Base-by-base conservation (phyloP, 2,888 invertebrate genomes). In the Stenodema calcarata region DNA sequence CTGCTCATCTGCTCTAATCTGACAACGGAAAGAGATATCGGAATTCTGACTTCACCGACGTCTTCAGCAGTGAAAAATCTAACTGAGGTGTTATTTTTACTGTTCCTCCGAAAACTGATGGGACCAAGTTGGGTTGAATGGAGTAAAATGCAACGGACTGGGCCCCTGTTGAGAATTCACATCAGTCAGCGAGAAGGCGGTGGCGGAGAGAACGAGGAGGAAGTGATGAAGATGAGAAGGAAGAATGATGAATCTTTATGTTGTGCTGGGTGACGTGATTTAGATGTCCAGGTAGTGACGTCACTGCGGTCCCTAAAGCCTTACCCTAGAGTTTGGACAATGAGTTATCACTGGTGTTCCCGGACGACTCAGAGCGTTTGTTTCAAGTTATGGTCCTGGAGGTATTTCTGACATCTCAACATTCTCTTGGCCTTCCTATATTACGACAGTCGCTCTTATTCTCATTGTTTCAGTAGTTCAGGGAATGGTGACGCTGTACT, bases 231-330 rank as follows among this genome's bases (percentile, higher is more conserved):
- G 82, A 82, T 82, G 82, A 82, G 69, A 54, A 69, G 41, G 82
- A 82, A 82, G 69, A 69, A 69, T 82, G 82, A 82, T 82, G 82
- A 82, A 82, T 82, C 82, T 82, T 82, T 82, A 82, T 69, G 82
- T 69, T 41, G 30, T 12, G 35, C 0, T 16, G 82, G 41, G 41
- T 35, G 82, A 82, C 82, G 69, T 82, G 82, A 82, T 82, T 82
- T 82, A 82, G 82, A 82, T 82, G 82, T 82, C 82, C 82, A 82
- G 69, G 82, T 69, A 69, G 82, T 82, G 82, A 82, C 82, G 82
- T 82, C 82, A 82, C 62, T 30, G 35, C 18, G 54, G 62, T 30
- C 82, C 82, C 82, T 41, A 35, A 69, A 82, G 82, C 62, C 54
- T 18, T 27, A 69, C 41, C 42, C 69, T 23, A n/a, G 69, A 69